Conservation (phyloP, 2,888 invertebrate genomes). For the Agrypnus murinus region DNA sequence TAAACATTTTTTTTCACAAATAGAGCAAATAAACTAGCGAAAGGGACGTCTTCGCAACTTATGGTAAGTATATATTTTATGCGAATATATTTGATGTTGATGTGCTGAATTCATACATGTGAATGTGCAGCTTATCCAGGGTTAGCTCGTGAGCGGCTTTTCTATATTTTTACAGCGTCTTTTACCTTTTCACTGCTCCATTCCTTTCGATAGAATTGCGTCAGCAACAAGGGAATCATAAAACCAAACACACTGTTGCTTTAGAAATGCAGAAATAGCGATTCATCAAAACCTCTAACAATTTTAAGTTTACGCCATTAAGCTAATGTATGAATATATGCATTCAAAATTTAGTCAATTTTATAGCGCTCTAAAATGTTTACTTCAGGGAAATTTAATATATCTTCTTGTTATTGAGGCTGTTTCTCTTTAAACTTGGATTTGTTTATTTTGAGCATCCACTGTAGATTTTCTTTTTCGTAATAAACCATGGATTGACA, state of each 20-base stretch:
- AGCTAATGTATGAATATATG: too few relatives aligned
- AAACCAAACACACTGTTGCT: conserved; percentile 51
- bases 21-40: conserved; percentile 42
- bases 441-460: too few relatives aligned
- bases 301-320: not conserved
- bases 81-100: conserved; percentile 76
- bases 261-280: conserved; percentile 27
- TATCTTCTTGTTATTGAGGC: too few relatives aligned
- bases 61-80: conserved; percentile 70
- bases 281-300: conserved; percentile 14
- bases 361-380: too few relatives aligned
- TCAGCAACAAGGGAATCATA: conserved; percentile 54
- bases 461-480: too few relatives aligned
- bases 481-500: too few relatives aligned
- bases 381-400: too few relatives aligned
- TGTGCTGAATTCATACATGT: conserved; percentile 84
- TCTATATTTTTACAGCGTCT: conserved; percentile 65
- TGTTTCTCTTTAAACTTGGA: too few relatives aligned
- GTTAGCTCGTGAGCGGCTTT: conserved; percentile 68
- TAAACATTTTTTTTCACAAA: conserved; percentile 39
- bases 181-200: conserved; percentile 60
- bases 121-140: conserved; percentile 73
- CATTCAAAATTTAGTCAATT: too few relatives aligned
- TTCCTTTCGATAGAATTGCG: conserved; percentile 61
- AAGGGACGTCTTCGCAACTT: conserved; percentile 61